These are phyloP conservation scores for Coendou prehensilis DNA, from an alignment of 2,797 vertebrate species.

Conservation along the genomic window DNA sequence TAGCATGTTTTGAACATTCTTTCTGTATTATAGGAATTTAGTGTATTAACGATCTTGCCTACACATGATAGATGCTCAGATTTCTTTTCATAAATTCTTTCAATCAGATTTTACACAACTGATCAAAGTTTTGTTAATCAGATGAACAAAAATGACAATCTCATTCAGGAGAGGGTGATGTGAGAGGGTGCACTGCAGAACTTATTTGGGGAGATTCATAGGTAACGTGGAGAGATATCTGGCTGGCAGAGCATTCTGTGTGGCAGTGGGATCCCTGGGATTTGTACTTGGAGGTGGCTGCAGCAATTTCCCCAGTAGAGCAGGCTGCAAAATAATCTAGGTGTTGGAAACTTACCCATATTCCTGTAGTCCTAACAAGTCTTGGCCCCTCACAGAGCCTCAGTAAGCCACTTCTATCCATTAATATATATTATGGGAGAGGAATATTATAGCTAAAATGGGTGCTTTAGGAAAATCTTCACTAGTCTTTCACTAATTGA, in stretches of 20 bases:
- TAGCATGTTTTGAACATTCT: constrained; percentile 26
- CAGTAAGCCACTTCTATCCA: not conserved
- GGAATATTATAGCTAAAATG: not conserved
- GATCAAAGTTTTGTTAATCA: not conserved
- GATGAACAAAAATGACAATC: not conserved
- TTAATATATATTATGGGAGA: not conserved
- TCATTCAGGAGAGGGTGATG: not conserved
- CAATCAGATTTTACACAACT: not conserved
- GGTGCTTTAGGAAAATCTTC: not conserved
- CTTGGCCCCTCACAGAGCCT: not conserved
- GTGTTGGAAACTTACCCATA: not conserved
- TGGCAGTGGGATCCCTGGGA: no score
- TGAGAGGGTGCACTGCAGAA: not conserved
- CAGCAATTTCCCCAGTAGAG: not conserved
- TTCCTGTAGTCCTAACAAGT: not conserved
- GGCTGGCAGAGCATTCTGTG: not conserved
- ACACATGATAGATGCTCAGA: not conserved
- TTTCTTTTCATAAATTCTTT: constrained; percentile 40
- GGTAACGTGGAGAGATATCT: not conserved
- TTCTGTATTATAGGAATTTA: not conserved
- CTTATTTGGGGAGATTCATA: not conserved
- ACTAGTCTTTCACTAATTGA: not conserved
- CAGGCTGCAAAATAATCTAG: not conserved
- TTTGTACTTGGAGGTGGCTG: not conserved
- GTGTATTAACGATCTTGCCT: not conserved